Percentiles rank a stretch among this genome's conserved stretches.
These are phyloP conservation scores for Pteria penguin DNA, from an alignment of 2,888 invertebrate species.

Conservation along the genomic window DNA sequence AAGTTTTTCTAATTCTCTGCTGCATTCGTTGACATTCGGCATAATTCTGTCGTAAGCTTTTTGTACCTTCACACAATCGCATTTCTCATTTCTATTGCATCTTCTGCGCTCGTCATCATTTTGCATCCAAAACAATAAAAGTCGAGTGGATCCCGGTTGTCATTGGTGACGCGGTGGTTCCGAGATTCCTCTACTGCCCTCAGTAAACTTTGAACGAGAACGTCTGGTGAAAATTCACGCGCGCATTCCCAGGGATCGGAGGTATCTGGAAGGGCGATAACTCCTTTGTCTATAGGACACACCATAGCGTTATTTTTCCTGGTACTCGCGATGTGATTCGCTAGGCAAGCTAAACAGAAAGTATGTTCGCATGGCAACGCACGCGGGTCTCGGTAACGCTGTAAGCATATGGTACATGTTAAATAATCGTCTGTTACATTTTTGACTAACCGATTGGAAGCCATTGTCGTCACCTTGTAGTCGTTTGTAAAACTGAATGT, in stretches of 20 bases:
- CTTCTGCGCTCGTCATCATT: constrained; percentile 26
- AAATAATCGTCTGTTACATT: constrained; percentile 43
- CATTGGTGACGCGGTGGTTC: neutral
- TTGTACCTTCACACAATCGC: constrained; percentile 37
- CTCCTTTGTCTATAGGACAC: constrained; percentile 36
- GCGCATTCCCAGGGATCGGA: constrained; percentile 35
- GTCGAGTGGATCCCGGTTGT: neutral
- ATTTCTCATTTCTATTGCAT: constrained; percentile 26
- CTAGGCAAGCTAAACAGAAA: constrained; percentile 38
- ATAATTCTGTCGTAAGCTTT: constrained; percentile 33
- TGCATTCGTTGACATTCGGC: constrained; percentile 17
- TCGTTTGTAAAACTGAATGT: too few species aligned
- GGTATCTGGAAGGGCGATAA: constrained; percentile 14
- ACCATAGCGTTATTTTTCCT: constrained; percentile 4
- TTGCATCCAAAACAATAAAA: constrained; percentile 44
- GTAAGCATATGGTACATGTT: constrained; percentile 39
- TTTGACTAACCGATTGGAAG: constrained; percentile 22
- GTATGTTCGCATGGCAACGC: constrained; percentile 44
- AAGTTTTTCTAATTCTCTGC: constrained; percentile 33
- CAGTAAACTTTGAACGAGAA: constrained; percentile 16
- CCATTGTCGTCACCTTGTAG: too few species aligned
- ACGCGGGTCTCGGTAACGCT: constrained; percentile 34
- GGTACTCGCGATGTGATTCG: constrained; percentile 28
- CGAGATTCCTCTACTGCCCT: constrained; percentile 22
- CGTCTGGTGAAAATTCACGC: constrained; percentile 14